Base-by-base conservation (phyloP, 2,113 vertebrate genomes). In the Menidia beryllina region DNA sequence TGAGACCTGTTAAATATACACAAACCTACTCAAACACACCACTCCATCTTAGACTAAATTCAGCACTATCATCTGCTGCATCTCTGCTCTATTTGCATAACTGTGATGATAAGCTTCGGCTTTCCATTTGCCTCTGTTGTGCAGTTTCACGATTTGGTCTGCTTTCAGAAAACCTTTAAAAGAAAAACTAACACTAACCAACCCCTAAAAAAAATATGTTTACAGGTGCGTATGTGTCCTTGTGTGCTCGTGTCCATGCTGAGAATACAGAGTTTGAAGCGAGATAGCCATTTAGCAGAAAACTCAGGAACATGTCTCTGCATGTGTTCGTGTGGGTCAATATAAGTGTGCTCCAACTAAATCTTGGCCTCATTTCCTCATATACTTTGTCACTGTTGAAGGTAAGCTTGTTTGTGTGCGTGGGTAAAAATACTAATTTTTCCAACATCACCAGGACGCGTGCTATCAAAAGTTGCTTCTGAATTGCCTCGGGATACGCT, bases 401-500 rank as follows among this genome's bases (percentile, higher is more conserved):
- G 4, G 4, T 52, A 34, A 34, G 30, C 15, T n/a, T 19, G 15
- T 34, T 20, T 59, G 49, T 24, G 10, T 34, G 11, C 54, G 26
- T 34, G 34, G 10, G 12, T 2, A 13, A 11, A 63, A 58, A 47
- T 36, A 21, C 27, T 20, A 0, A 5, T 13, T 43, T 47, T 52
- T 70, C 53, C 17, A 53, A 68, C 38, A 71, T 21, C 56, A 71
- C 54, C 45, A 58, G 41, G 50, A 74, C 19, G 61, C 45, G 27
- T 70, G 47, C 59, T 74, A 65, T 30, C 30, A 30, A 30, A 30
- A 30, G 4, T 72, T 70, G 45, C 74, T 72, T 63, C 53, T 51
- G 43, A 51, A 51, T 20, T 11, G 17, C 14, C 36, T 26, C 21
- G 55, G 48, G 77, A 82, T 75, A 57, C 27, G 56, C 8, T 74